Base-by-base conservation (phyloP, 2,888 invertebrate species). In the Dascillus cervinus region DNA sequence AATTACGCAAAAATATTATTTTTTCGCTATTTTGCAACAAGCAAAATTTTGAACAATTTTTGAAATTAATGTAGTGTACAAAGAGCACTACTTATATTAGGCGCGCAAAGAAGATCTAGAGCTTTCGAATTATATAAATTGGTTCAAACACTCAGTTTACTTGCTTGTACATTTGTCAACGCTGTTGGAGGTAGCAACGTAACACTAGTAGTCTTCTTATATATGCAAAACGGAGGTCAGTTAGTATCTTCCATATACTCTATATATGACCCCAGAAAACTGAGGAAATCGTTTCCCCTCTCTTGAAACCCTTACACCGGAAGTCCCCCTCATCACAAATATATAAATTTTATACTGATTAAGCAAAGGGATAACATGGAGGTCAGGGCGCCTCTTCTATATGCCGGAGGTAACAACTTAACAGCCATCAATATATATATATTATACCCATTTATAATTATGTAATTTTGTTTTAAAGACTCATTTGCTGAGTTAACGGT, bases 341-440 rank as follows among this genome's bases (percentile, higher is more conserved):
- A n/a, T 4, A 17, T 13, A 29, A 29, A 29, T 21, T 21, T 15
- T 29, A 22, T 29, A 20, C 13, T 12, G 15, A 9, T 12, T n/a
- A 11, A 9, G 8, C 22, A 29, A 29, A 5, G 11, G 11, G 22
- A 29, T 6, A 8, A 13, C 21, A 12, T 11, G 29, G 29, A 29
- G 13, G 29, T 29, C 22, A 29, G 29, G 29, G 20, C 29, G 29
- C 29, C 29, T 22, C 2, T 11, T 29, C 20, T 29, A 29, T 13
- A 21, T 29, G 22, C 11, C 29, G 29, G 29, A 29, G 22, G 28
- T 26, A 10, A 26, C 26, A 26, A 26, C 26, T 26, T 26, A 26
- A 5, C 26, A 13, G 14, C 15, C 11, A 14, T 26, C 26, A 26
- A 17, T 17, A 17, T 17, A 17, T 17, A 17, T 17, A 17, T 17